phyloP scores from a whole-genome alignment of 2,113 vertebrate species.

The Regulus satrapa region DNA sequence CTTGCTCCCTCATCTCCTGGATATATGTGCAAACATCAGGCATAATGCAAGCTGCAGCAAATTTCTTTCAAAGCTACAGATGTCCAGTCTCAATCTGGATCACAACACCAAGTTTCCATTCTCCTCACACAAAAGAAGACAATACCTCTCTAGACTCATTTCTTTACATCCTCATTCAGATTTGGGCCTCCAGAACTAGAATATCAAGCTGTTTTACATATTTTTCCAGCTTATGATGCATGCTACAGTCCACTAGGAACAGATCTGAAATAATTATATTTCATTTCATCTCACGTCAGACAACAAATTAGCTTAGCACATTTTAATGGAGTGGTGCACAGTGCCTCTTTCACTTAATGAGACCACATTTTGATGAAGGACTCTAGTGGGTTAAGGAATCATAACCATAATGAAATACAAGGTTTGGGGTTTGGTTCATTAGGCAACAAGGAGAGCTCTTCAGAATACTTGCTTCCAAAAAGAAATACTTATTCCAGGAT shows the following conservation, averaged over 20 bases:
- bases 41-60: not conserved
- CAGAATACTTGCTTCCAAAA: conserved; percentile 53
- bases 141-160: not conserved
- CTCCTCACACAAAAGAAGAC: not conserved
- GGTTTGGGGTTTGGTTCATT: conserved; percentile 72
- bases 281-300: conserved; percentile 55
- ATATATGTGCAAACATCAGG: not conserved
- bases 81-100: not conserved
- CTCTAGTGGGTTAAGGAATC: conserved; percentile 68
- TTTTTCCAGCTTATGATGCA: not conserved
- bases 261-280: conserved; percentile 61
- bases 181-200: not conserved
- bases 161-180: not conserved
- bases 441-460: conserved; percentile 67
- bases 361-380: conserved; percentile 68
- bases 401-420: conserved; percentile 72
- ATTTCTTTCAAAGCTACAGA: not conserved
- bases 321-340: conserved; percentile 64
- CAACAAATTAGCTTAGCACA: conserved; percentile 60
- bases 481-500: conserved; percentile 47
- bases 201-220: not conserved
- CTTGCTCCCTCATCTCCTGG: not conserved
- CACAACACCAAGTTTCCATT: not conserved
- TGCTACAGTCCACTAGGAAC: conserved; percentile 13
- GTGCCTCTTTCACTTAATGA: conserved; percentile 70